These are phyloP conservation scores for Callosobruchus maculatus DNA, from an alignment of 2,888 invertebrate genomes.

Conservation along the genomic window DNA sequence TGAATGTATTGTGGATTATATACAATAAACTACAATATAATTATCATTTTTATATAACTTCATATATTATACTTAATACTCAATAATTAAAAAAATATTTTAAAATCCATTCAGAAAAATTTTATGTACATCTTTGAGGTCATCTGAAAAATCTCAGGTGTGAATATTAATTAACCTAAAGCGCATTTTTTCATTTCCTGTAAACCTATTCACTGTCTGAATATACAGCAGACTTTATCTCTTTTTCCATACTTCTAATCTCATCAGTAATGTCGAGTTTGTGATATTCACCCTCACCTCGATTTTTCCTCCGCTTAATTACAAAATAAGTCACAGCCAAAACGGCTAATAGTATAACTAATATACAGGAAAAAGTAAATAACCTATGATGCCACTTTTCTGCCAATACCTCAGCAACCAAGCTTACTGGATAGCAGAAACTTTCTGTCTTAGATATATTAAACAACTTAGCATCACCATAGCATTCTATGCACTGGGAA, in stretches of 20 bases:
- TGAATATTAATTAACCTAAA: too few relatives aligned
- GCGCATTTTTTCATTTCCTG: too few relatives aligned
- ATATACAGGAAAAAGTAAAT: constrained; percentile 30
- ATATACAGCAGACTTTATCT: constrained; percentile 39
- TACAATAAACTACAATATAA: too few relatives aligned
- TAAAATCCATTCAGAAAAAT: background rate
- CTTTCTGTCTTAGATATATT: constrained; percentile 42
- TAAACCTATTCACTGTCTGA: constrained; percentile 25
- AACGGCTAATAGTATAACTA: constrained; percentile 26
- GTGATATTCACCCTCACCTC: constrained; percentile 19
- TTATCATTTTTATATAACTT: too few relatives aligned
- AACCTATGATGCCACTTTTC: constrained; percentile 39
- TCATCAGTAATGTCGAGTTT: constrained; percentile 27
- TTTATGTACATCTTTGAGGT: background rate
- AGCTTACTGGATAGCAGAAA: constrained; percentile 42
- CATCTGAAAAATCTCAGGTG: background rate
- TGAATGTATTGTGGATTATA: too few relatives aligned
- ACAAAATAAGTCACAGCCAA: constrained; percentile 9
- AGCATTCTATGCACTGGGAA: constrained; percentile 66
- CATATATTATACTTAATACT: background rate
- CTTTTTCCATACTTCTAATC: constrained; percentile 36
- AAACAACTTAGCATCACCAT: constrained; percentile 60
- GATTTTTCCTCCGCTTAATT: constrained; percentile 16
- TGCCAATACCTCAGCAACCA: constrained; percentile 26
- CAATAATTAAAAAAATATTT: background rate